Evolutionary conservation across 37 sponge, comb jelly and placozoan genomes (phyloP), one percentile per base, ranked within the genome.

Genomic region (Cliona cf. orientalis): DNA sequence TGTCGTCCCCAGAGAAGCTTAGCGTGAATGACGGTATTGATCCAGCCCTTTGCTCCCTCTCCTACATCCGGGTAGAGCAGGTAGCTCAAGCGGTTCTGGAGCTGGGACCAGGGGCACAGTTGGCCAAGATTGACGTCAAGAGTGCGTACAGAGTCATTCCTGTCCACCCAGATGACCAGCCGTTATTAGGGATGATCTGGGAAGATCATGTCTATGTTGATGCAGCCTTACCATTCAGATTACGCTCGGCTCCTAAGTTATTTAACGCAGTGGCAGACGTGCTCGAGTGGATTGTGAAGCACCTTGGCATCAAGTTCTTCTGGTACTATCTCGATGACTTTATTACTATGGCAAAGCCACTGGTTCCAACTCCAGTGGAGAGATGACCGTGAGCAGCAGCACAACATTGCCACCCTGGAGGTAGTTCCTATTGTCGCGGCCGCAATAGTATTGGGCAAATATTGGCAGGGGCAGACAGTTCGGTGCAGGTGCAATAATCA

Each of bases 311-410:
- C 25, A 40, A 58, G 17, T 12, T 55, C 1, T 9, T 69, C 1
- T n/a, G 68, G 7, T 70, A 80, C 37, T 80, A 80, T 32, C 57
- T 67, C 39, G 81, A 80, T 32, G 69, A 80, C 28, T 80, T 80
- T 39, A 31, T 69, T 11, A 60, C 44, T 38, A 21, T 72, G 23
- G 82, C 82, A 12, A 21, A 76, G 9, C 68, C 63, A 36, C 6
- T 62, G 63, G 63, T 62, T 62, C 25, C 7, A 14, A 7, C 6
- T 9, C 6, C 63, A 22, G 25, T 62, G 63, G 63, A n/a, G n/a
- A n/a, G 63, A 62, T 25, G 63, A 25, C 63, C 11, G 6, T 19
- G 23, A 7, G 7, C 25, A 9, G 25, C 25, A 9, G 25, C 25
- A 6, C 14, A 6, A 14, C 23, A 62, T 62, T 25, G 6, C 63